Base-by-base conservation (phyloP, 1,140 invertebrate species). In the Colletes latitarsis region DNA sequence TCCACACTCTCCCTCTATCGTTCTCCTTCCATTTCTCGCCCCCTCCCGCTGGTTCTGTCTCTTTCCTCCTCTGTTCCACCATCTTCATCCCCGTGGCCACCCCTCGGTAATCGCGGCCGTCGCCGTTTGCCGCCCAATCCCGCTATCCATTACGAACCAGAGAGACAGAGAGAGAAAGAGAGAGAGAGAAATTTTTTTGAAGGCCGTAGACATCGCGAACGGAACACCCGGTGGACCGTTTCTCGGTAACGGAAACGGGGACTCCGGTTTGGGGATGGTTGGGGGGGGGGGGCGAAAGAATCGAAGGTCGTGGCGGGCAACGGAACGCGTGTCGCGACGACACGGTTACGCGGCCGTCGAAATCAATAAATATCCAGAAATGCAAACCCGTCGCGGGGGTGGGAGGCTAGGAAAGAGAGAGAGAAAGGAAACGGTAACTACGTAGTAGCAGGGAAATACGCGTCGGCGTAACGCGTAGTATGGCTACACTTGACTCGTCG, bases 1-100 rank as follows among this genome's bases (percentile, higher is more conserved):
- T 90, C 86, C 88, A 87, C 88, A 82, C 85, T 71, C 70, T 81
- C 86, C 73, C 82, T 49, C 39, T 87, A 76, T 88, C 82, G 82
- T 80, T 75, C 81, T 75, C 68, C 77, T 69, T 84, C 87, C 81
- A 70, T 82, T 71, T 80, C 82, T 82, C 62, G 75, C 69, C 53
- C 69, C 60, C 49, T 72, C 74, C 82, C 79, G 81, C 79, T 86
- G 43, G 30, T 77, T 17, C 71, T 15, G 67, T 83, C 81, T 87
- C 81, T 76, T 73, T 67, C 74, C 68, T 6, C 15, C 30, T 39
- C 5, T 60, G 73, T 71, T 77, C 74, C 77, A 67, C 78, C 82
- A 79, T 87, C 84, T 87, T 84, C 86, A 84, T 87, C 85, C 82
- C 84, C 71, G 64, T 74, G 53, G 58, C 46, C 76, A 71, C 73